A percentile compares a stretch with the other conserved stretches of the same genome.
Evolutionary conservation across 2,888 invertebrate species (phyloP).

Genomic region (Synergus itoensis): DNA sequence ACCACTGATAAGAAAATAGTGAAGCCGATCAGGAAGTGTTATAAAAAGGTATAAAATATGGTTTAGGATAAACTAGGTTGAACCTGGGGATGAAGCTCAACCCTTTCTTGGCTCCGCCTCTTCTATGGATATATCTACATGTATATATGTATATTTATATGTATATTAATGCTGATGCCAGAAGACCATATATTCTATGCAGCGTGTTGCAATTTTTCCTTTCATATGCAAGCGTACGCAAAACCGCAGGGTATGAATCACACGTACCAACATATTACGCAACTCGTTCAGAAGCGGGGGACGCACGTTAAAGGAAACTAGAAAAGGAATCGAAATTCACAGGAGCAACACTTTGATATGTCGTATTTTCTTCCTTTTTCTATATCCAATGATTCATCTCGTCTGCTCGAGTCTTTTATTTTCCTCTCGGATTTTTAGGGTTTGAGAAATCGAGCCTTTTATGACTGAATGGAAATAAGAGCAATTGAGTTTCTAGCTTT

Average conservation of each 20-base stretch:
- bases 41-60: slow-evolving; percentile 15
- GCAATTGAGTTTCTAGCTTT: slow-evolving; percentile 28
- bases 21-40: background rate
- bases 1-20: background rate
- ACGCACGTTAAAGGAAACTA: slow-evolving; percentile 29
- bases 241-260: slow-evolving; percentile 39
- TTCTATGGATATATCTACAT: background rate
- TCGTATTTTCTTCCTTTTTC: slow-evolving; percentile 3
- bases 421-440: background rate
- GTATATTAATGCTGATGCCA: slow-evolving; percentile 23
- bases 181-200: slow-evolving; percentile 21
- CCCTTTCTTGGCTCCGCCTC: slow-evolving; percentile 24
- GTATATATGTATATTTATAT: background rate
- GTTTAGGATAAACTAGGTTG: slow-evolving; percentile 5
- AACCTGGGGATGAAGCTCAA: slow-evolving; percentile 15
- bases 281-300: slow-evolving; percentile 28
- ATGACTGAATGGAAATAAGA: slow-evolving; percentile 21
- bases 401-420: slow-evolving; percentile 28
- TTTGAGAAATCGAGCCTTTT: slow-evolving; percentile 4
- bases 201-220: slow-evolving; percentile 36
- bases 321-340: slow-evolving; percentile 32
- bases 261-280: slow-evolving; percentile 37
- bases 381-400: slow-evolving; percentile 35
- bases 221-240: slow-evolving; percentile 41
- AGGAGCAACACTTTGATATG: background rate